Conservation (phyloP, 2,113 vertebrate species). For the Zootoca vivipara region DNA sequence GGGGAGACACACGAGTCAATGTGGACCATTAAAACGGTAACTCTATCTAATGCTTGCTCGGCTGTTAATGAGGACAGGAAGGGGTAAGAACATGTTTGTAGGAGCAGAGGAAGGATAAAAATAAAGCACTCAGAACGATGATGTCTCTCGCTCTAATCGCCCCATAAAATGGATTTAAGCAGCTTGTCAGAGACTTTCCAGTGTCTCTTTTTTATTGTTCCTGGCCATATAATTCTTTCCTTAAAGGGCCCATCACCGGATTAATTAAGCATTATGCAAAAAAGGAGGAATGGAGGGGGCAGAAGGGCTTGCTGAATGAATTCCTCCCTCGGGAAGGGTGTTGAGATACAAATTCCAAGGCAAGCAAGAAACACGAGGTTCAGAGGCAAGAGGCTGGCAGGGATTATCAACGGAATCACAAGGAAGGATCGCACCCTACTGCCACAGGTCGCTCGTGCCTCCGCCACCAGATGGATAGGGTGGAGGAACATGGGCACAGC, state of each 20-base stretch:
- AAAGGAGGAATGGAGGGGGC: slow-evolving; percentile 18
- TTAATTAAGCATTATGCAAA: slow-evolving; percentile 47
- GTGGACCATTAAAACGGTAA: slow-evolving; percentile 30
- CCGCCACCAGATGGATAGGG: background rate
- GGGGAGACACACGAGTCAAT: background rate
- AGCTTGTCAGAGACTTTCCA: slow-evolving; percentile 40
- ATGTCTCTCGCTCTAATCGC: slow-evolving; percentile 40
- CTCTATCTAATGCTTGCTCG: slow-evolving; percentile 13
- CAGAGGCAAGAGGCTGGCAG: background rate
- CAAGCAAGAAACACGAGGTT: background rate
- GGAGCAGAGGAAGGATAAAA: slow-evolving; percentile 26
- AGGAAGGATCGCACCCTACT: background rate
- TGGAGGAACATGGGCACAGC: background rate
- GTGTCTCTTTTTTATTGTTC: slow-evolving; percentile 33
- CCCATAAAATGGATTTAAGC: slow-evolving; percentile 51
- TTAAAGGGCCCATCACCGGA: slow-evolving; percentile 49
- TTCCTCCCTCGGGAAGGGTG: slow-evolving; percentile 21
- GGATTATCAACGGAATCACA: background rate
- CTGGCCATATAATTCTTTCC: slow-evolving; percentile 53
- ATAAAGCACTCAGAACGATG: slow-evolving; percentile 36
- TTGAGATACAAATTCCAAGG: background rate
- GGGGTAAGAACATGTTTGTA: background rate
- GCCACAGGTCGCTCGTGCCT: background rate
- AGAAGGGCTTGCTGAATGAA: slow-evolving; percentile 35
- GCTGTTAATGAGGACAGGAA: slow-evolving; percentile 34